These are phyloP conservation scores for Otocyon megalotis DNA, from an alignment of 2,113 vertebrate genomes.

Conservation along the genomic window DNA sequence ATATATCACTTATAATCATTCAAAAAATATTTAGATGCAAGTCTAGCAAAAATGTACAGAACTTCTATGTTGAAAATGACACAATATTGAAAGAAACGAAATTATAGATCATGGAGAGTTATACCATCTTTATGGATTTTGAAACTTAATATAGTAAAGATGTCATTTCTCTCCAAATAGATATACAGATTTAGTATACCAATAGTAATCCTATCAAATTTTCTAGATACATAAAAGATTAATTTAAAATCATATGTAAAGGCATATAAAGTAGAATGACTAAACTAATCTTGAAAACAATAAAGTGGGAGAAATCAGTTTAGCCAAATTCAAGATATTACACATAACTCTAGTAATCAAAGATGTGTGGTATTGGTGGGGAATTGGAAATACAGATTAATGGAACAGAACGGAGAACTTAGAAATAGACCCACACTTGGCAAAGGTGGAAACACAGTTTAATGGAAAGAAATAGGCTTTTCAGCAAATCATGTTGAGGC, in stretches of 20 bases:
- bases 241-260: neutral
- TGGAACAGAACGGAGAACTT: neutral
- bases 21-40: neutral
- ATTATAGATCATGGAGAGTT: neutral
- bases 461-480: neutral
- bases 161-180: neutral
- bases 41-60: neutral
- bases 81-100: neutral
- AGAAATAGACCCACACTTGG: neutral
- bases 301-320: neutral
- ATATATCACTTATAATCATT: neutral
- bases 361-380: neutral
- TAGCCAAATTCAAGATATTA: neutral
- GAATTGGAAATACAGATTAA: neutral
- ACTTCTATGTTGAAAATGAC: neutral
- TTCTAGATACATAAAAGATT: neutral
- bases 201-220: neutral
- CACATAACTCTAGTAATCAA: neutral
- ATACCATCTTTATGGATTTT: neutral
- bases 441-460: neutral
- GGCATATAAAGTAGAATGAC: neutral
- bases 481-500: neutral
- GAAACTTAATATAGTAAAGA: neutral
- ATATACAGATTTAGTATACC: neutral
- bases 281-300: neutral